Conservation (phyloP, 2,888 invertebrate genomes). For the Apantesis nais region DNA sequence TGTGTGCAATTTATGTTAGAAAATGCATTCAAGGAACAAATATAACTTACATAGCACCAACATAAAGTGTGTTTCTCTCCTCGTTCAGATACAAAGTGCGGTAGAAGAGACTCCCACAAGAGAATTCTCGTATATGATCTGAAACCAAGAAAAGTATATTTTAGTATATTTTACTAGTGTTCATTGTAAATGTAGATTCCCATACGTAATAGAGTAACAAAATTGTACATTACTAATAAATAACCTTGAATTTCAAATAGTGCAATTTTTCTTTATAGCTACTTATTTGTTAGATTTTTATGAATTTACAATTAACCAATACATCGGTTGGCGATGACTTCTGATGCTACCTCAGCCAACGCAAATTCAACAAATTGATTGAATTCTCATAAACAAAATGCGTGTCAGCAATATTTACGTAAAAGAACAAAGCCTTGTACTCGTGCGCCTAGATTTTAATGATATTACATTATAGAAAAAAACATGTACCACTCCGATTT, state of each 20-base stretch:
- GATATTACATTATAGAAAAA: not conserved
- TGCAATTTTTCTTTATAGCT: not conserved
- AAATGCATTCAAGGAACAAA: constrained; percentile 34
- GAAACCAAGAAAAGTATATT: constrained; percentile 59
- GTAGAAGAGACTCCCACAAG: constrained; percentile 87
- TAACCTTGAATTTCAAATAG: not conserved
- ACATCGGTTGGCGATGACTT: too few relatives aligned
- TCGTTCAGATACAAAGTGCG: constrained; percentile 86
- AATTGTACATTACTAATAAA: not conserved
- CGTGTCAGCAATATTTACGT: not conserved
- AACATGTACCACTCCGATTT: not conserved
- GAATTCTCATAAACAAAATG: not conserved
- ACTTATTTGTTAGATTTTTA: not conserved
- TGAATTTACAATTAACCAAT: not conserved
- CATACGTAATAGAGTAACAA: not conserved
- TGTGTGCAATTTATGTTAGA: constrained; percentile 43
- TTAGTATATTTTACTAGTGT: constrained; percentile 2
- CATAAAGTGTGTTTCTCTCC: constrained; percentile 86
- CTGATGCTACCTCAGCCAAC: too few relatives aligned
- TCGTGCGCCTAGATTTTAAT: not conserved
- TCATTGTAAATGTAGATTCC: not conserved
- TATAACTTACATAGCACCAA: constrained; percentile 87
- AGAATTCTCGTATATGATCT: constrained; percentile 87
- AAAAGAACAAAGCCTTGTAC: not conserved
- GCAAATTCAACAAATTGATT: not conserved